Percentiles rank a stretch among this genome's conserved stretches.
phyloP scores from a whole-genome alignment of 2,113 vertebrate species.

The Pterophyllum scalare region DNA sequence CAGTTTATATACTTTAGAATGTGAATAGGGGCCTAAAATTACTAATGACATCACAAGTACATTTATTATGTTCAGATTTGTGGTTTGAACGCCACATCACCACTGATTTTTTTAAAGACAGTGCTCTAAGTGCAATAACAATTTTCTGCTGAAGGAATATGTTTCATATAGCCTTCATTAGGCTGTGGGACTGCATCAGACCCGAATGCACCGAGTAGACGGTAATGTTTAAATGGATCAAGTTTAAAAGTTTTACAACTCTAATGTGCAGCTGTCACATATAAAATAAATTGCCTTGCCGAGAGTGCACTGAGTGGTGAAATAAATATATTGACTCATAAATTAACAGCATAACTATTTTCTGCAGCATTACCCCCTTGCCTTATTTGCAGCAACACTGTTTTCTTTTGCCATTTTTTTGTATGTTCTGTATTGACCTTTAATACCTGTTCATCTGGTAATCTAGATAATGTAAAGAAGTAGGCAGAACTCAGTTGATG shows the following conservation, averaged over 20 bases:
- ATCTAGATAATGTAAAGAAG: neutral
- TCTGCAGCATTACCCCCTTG: neutral
- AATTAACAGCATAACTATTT: neutral
- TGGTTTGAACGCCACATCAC: neutral
- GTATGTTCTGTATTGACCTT: neutral
- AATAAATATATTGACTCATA: neutral
- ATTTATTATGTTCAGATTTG: neutral
- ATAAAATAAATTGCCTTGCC: neutral
- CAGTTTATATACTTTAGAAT: neutral
- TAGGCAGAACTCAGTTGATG: neutral
- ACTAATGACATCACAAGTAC: neutral
- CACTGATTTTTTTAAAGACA: neutral
- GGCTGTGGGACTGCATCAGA: neutral
- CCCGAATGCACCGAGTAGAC: neutral
- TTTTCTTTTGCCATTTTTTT: neutral
- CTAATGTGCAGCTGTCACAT: neutral
- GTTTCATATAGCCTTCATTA: conserved; percentile 5
- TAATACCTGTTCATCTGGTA: neutral
- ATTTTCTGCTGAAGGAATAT: neutral
- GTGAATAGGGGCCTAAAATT: neutral
- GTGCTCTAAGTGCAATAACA: neutral
- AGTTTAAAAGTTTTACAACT: neutral
- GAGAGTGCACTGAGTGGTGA: neutral
- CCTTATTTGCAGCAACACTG: neutral
- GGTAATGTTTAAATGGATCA: neutral